phyloP scores from a whole-genome alignment of 2,797 vertebrate genomes.

The Acanthurus tractus region DNA sequence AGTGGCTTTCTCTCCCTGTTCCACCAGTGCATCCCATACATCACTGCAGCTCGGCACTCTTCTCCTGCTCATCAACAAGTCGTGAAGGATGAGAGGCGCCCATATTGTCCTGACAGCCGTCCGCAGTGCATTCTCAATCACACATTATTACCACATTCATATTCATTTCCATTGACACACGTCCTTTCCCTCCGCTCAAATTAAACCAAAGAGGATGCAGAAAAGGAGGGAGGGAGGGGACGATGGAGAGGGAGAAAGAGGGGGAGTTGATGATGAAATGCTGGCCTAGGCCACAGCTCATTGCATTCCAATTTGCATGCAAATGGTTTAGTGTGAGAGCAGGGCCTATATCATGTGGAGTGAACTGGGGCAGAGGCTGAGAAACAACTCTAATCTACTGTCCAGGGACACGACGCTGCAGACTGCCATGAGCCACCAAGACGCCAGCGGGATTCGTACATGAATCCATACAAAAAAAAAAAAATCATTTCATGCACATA shows the following conservation, averaged over 20 bases:
- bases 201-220: constrained; percentile 86
- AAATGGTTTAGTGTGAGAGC: constrained; percentile 98
- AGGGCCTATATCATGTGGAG: constrained; percentile 87
- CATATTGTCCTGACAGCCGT: constrained; percentile 98
- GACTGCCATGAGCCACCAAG: constrained; percentile 71
- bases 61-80: constrained; percentile 97
- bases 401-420: constrained; percentile 88
- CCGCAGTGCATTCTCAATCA: constrained; percentile 95
- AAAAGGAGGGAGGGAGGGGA: constrained; percentile 64
- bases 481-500: constrained; percentile 53
- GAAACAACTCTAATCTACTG: constrained; percentile 97
- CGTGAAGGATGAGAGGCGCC: constrained; percentile 96
- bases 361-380: constrained; percentile 86
- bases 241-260: constrained; percentile 43
- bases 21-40: constrained; percentile 78
- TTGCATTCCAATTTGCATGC: constrained; percentile 99
- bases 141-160: constrained; percentile 99
- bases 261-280: constrained; percentile 94
- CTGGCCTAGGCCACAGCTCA: constrained; percentile 98
- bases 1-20: constrained; percentile 56
- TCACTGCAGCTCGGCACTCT: constrained; percentile 79
- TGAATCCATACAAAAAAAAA: constrained; percentile 38
- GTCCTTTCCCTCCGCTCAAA: constrained; percentile 95
- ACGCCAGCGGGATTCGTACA: constrained; percentile 65
- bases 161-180: constrained; percentile 98